Evolutionary conservation across 2,888 invertebrate genomes (phyloP).

Genomic region (Panopea generosa): DNA sequence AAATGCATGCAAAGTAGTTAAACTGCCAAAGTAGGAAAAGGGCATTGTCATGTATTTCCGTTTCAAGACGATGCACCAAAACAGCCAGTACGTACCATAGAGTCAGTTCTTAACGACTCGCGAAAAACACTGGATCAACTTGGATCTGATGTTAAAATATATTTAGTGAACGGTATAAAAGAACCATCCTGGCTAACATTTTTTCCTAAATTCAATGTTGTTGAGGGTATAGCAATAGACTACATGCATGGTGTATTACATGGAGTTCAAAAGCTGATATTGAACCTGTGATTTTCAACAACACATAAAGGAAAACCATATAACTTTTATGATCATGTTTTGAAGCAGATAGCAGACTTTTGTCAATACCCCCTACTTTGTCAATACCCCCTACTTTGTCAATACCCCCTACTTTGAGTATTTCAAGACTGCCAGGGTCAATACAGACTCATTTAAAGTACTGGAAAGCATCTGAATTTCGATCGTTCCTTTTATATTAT

Average conservation of each 20-base stretch:
- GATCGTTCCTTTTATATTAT: conserved; percentile 52
- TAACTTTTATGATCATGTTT: neutral
- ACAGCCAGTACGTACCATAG: conserved; percentile 11
- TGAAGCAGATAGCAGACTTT: neutral
- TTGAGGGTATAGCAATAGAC: conserved; percentile 60
- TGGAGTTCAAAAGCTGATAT: conserved; percentile 57
- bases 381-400: no score
- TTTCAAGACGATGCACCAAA: conserved; percentile 21
- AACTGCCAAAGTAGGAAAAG: conserved; percentile 48
- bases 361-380: no score
- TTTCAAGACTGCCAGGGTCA: neutral
- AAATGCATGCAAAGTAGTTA: conserved; percentile 46
- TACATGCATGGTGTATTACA: conserved; percentile 70
- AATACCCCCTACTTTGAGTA: neutral
- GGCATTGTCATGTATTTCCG: conserved; percentile 50
- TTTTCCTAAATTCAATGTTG: conserved; percentile 54
- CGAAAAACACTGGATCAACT: conserved; percentile 6
- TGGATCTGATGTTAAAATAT: no score
- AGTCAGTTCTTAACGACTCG: conserved; percentile 23
- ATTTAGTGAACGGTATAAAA: conserved; percentile 42
- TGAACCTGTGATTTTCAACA: conserved; percentile 42
- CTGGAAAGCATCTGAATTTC: conserved; percentile 65
- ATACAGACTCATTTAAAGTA: conserved; percentile 24
- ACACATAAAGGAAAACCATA: neutral
- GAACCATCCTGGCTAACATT: conserved; percentile 49